Evolutionary conservation across 2,888 invertebrate genomes (phyloP), one percentile per base, ranked within the genome.

Genomic region (Hofmannophila pseudospretella): DNA sequence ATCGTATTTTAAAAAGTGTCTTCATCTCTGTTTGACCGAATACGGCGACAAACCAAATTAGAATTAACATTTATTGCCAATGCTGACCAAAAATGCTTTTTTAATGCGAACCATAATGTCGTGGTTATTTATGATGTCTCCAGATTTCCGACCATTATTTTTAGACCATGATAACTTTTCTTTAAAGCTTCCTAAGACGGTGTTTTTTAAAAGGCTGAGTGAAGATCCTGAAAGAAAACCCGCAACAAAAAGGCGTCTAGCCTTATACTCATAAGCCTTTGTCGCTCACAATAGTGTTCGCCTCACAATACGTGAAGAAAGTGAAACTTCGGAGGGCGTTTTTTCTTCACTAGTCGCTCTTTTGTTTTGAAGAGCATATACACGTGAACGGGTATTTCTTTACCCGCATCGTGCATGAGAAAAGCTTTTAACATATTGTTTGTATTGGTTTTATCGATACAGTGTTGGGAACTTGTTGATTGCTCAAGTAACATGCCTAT

Each of bases 381-480:
- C 56, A 49, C 47, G 58, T 57, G 58, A 61, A 58, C 60, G 54
- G 45, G n/a, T n/a, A 48, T 45, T 41, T 51, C 64, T 67, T 60
- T 65, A 57, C 65, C 60, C 58, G 58, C 58, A 69, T 65, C 47
- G 42, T 36, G 62, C 66, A 54, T 73, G 70, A 53, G 67, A 71
- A 73, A 59, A 61, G 58, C 68, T 71, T 63, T 63, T 64, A 63
- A 61, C 55, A 57, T 69, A 72, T 71, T 68, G 63, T 65, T 53
- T 58, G 65, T n/a, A 16, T 57, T 52, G 58, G 56, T 56, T 33
- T 53, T 36, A 48, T 41, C 40, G 48, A 51, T 59, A 52, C 45
- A 38, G 38, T 39, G 36, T 42, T 41, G 42, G 38, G 51, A 54
- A 51, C 41, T 39, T 26, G 14, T 14, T 22, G 7, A 23, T 32